phyloP scores from a whole-genome alignment of 2,888 invertebrate genomes.

The Caenorhabditis angaria region DNA sequence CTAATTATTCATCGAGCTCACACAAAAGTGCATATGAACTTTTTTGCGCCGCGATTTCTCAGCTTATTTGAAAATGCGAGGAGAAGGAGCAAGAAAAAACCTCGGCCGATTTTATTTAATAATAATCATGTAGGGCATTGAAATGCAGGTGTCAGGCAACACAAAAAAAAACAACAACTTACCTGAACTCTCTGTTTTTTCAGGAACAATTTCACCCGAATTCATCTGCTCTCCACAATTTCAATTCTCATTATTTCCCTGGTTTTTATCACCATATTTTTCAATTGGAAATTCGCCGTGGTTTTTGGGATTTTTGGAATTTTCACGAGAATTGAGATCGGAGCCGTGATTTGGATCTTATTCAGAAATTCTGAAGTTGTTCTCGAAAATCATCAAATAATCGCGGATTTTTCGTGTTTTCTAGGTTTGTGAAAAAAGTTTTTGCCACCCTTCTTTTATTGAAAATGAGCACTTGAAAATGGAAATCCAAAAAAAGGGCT shows the following conservation, averaged over 20 bases:
- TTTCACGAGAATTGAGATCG: background rate
- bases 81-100: no score
- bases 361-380: background rate
- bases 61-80: background rate
- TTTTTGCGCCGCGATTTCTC: background rate
- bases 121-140: background rate
- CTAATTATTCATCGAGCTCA: background rate
- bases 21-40: slow-evolving; percentile 2
- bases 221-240: background rate
- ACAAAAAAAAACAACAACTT: background rate
- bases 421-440: no score
- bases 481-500: no score
- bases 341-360: background rate
- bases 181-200: background rate
- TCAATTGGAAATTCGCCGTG: background rate
- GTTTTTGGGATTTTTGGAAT: background rate
- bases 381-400: background rate
- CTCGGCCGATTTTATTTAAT: background rate
- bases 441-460: no score
- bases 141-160: background rate
- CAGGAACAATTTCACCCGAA: background rate
- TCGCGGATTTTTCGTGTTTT: background rate
- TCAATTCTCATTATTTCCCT: background rate
- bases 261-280: background rate
- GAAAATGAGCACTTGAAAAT: no score